phyloP scores from a whole-genome alignment of 2,888 invertebrate species.

The Synergus japonicus region DNA sequence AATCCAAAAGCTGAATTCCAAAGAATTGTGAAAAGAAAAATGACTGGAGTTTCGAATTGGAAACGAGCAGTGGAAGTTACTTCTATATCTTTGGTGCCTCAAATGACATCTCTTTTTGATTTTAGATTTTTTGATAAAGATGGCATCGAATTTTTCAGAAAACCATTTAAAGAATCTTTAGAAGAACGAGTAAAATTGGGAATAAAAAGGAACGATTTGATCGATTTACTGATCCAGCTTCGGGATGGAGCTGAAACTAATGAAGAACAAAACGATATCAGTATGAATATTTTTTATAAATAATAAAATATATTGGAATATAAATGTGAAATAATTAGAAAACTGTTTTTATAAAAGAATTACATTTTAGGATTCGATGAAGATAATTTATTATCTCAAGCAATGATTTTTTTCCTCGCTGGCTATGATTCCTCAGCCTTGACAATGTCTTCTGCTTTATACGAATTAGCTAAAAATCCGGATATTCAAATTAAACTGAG shows the following conservation, averaged over 20 bases:
- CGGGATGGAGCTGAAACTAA: neutral
- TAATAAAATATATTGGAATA: neutral
- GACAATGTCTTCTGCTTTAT: constrained; percentile 33
- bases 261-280: neutral
- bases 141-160: constrained; percentile 23
- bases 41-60: constrained; percentile 25
- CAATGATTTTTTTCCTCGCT: constrained; percentile 31
- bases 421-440: constrained; percentile 26
- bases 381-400: constrained; percentile 19
- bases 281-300: neutral
- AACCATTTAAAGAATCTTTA: neutral
- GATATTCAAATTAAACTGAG: constrained; percentile 63
- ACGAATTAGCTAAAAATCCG: constrained; percentile 25
- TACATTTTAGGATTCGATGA: neutral
- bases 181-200: neutral
- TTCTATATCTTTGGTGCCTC: constrained; percentile 2
- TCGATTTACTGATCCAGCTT: neutral
- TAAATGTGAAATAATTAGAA: neutral
- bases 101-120: constrained; percentile 3
- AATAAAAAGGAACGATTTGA: constrained; percentile 7
- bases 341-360: neutral
- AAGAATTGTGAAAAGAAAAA: constrained; percentile 24
- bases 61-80: constrained; percentile 16
- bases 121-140: constrained; percentile 17
- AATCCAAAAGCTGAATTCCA: constrained; percentile 23